Evolutionary conservation across 2,888 invertebrate genomes (phyloP).

Genomic region (Nysson spinosus): DNA sequence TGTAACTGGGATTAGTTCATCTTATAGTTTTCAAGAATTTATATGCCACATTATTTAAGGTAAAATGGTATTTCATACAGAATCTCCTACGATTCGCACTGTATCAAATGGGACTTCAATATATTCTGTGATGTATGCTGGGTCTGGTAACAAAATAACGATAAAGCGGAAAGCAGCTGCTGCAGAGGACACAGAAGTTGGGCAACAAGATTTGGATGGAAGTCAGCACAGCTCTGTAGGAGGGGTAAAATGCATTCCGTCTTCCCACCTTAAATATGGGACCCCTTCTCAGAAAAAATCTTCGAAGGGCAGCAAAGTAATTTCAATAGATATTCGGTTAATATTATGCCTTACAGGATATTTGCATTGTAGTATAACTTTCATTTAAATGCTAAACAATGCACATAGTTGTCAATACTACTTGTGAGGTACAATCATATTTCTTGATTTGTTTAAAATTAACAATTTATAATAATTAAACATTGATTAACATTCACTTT

Average conservation of each 20-base stretch:
- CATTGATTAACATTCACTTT: constrained; percentile 40
- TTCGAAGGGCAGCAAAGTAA: constrained; percentile 74
- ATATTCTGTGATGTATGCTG: constrained; percentile 90
- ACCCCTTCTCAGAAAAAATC: constrained; percentile 73
- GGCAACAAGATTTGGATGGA: constrained; percentile 77
- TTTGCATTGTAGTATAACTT: constrained; percentile 44
- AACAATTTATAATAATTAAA: constrained; percentile 32
- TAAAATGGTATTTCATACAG: constrained; percentile 37
- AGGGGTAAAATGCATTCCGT: constrained; percentile 73
- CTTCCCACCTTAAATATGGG: constrained; percentile 72
- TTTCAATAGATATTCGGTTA: constrained; percentile 60
- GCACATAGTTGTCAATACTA: constrained; percentile 44
- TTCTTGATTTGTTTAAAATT: constrained; percentile 40
- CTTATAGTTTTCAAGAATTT: no score
- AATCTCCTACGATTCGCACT: constrained; percentile 74
- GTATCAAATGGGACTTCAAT: constrained; percentile 81
- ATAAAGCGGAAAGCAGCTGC: constrained; percentile 86
- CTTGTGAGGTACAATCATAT: constrained; percentile 48
- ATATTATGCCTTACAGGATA: constrained; percentile 51
- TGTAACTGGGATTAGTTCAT: no score
- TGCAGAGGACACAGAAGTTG: constrained; percentile 78
- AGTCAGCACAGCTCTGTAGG: constrained; percentile 70
- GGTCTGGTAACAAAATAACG: constrained; percentile 89
- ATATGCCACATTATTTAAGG: constrained; percentile 8
- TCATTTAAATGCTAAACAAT: constrained; percentile 46